Evolutionary conservation across 2,888 invertebrate genomes (phyloP), one percentile per base, ranked within the genome.

Genomic region (Melipona bicolor): DNA sequence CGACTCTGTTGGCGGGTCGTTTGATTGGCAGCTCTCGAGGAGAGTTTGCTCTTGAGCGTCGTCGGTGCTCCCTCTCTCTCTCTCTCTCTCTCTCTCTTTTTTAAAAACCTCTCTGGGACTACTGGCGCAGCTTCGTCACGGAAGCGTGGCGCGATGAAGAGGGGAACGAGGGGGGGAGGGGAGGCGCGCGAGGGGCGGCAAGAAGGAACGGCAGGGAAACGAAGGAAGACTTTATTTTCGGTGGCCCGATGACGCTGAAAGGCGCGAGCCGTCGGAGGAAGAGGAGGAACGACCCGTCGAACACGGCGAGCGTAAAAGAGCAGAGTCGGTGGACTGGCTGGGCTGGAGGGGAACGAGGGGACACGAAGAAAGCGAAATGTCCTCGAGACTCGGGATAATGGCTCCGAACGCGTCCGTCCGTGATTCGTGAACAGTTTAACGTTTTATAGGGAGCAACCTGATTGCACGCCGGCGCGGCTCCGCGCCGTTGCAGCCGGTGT

Each of bases 11-110:
- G 79, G 84, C 74, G 77, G 79, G 78, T 84, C 77, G 84, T 84
- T 90, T 91, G 91, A 91, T 91, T 91, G 91, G 90, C 91, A 91
- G 90, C 84, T 88, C 87, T 85, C 84, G 83, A 87, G 89, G 85
- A 88, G 80, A 72, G 82, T 50, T 80, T 68, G 43, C 72, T 87
- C 84, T 87, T 77, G 67, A 52, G 24, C 68, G n/a, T 70, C 79
- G 73, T 64, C 50, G 64, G 50, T 36, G 79, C 70, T 76, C 77
- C 24, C 77, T 61, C 62, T 62, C 61, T 61, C 62, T 70, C 61
- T 72, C 54, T 43, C 71, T 76, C 77, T 24, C 77, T 70, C 77
- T n/a, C 77, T 70, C 73, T 70, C 61, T 65, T 61, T 82, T 87
- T 81, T 76, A 78, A 88, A 86, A 88, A 73, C 81, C 86, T 71